These are phyloP conservation scores for Tethya wilhelma DNA, from an alignment of 37 sponge, comb jelly and placozoan genomes.

Conservation along the genomic window DNA sequence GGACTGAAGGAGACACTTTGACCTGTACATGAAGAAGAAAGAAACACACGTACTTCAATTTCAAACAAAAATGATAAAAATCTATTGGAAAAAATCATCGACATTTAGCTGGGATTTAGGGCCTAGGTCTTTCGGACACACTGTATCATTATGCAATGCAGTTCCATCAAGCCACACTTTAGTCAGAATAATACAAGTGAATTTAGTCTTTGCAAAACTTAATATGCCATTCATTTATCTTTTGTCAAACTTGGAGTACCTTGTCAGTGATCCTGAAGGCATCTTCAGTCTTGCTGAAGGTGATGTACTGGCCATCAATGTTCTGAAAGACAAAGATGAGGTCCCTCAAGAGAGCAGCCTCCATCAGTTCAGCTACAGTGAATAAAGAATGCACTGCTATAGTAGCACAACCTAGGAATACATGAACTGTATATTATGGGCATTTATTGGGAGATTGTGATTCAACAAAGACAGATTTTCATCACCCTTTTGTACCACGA, in stretches of 20 bases:
- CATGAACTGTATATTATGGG: not conserved
- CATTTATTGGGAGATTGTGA: not conserved
- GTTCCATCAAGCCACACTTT: not conserved
- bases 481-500: not conserved
- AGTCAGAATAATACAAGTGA: not conserved
- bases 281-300: conserved; percentile 58
- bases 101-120: no score
- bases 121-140: no score
- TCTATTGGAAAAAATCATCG: no score
- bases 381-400: not conserved
- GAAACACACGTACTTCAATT: no score
- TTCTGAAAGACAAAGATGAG: conserved; percentile 94
- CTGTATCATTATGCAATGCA: no score
- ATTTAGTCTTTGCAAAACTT: no score
- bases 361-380: conserved; percentile 41
- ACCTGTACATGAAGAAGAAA: conserved; percentile 37
- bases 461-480: not conserved
- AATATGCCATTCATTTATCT: no score
- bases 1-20: conserved; percentile 49
- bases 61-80: no score
- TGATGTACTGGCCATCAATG: conserved; percentile 83
- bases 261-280: conserved; percentile 61
- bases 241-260: no score
- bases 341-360: conserved; percentile 77
- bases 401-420: not conserved